phyloP scores from a whole-genome alignment of 1,140 invertebrate species.

The Sinonovacula constricta region DNA sequence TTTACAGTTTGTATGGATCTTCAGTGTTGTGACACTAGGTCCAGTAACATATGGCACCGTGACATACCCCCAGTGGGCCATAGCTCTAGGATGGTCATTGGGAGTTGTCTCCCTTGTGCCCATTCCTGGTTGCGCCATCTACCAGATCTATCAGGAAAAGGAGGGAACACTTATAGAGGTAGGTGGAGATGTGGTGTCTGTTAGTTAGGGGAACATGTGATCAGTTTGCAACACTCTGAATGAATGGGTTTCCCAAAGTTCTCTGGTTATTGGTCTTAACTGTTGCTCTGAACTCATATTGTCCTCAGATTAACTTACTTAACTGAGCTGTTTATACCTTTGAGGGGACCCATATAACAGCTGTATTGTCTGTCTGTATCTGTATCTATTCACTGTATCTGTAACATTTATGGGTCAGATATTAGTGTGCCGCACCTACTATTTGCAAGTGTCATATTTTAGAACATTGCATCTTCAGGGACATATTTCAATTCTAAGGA shows the following conservation, averaged over 20 bases:
- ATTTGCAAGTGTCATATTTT: no score
- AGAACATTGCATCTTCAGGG: no score
- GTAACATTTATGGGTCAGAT: no score
- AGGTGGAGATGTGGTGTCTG: slow-evolving; percentile 11
- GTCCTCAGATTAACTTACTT: neutral
- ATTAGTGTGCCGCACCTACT: no score
- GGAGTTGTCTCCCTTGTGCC: slow-evolving; percentile 67
- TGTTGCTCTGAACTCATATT: neutral
- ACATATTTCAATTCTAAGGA: no score
- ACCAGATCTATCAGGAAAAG: slow-evolving; percentile 52
- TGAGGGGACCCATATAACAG: neutral
- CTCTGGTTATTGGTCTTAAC: neutral
- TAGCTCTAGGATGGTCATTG: slow-evolving; percentile 70
- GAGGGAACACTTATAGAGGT: slow-evolving; percentile 67
- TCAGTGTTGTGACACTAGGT: slow-evolving; percentile 66
- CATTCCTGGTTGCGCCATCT: slow-evolving; percentile 66
- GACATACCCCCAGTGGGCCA: slow-evolving; percentile 71
- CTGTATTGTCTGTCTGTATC: neutral
- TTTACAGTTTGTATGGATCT: slow-evolving; percentile 72
- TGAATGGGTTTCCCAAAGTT: neutral
- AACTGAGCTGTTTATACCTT: neutral
- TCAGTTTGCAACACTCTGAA: neutral
- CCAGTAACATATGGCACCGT: slow-evolving; percentile 71
- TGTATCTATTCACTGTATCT: no score
- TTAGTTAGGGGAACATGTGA: neutral